Evolutionary conservation across 2,888 invertebrate genomes (phyloP).

Genomic region (Cyclophora albipunctata): DNA sequence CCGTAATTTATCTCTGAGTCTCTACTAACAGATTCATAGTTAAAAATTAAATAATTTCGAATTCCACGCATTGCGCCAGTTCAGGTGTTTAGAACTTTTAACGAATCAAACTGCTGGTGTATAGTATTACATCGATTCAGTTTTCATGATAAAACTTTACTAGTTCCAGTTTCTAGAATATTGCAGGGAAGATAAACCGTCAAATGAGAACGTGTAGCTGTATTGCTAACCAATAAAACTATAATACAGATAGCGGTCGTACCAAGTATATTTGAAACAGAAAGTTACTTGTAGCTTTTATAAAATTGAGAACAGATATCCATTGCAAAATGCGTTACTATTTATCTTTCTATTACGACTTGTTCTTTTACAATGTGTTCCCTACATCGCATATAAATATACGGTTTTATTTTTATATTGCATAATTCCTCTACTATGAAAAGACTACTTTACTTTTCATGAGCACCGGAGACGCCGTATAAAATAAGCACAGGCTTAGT

Average conservation of each 20-base stretch:
- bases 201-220: constrained; percentile 12
- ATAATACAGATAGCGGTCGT: constrained; percentile 5
- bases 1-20: too few species aligned
- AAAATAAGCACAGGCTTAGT: background rate
- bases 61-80: constrained; percentile 12
- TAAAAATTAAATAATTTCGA: too few species aligned
- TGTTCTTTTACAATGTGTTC: too few species aligned
- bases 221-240: constrained; percentile 10
- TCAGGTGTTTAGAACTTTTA: constrained; percentile 38
- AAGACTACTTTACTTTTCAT: too few species aligned
- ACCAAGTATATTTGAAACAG: constrained; percentile 4
- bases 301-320: too few species aligned
- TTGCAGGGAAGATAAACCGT: constrained; percentile 17
- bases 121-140: constrained; percentile 27
- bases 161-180: constrained; percentile 8
- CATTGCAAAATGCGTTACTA: too few species aligned
- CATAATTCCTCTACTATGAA: too few species aligned
- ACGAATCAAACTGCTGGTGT: constrained; percentile 30
- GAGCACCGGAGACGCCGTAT: background rate
- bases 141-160: constrained; percentile 17
- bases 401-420: too few species aligned
- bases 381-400: too few species aligned
- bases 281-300: constrained; percentile 4
- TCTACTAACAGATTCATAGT: too few species aligned
- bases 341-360: too few species aligned